Conservation (phyloP, 1,140 invertebrate species). For the Drosophila kanapiae region DNA sequence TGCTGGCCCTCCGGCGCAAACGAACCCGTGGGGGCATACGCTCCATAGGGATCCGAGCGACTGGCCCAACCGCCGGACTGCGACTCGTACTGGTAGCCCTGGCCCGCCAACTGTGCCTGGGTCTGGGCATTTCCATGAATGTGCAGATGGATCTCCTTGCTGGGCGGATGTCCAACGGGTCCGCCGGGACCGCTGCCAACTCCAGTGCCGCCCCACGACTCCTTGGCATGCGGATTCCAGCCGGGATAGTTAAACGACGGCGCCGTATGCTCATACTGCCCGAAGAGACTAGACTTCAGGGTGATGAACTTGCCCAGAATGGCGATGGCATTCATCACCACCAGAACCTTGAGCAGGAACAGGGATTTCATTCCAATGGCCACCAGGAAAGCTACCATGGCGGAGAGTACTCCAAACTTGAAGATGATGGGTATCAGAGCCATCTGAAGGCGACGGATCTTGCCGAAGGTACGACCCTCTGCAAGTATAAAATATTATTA, state of each 20-base stretch:
- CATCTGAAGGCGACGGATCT: slow-evolving; percentile 85
- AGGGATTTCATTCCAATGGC: slow-evolving; percentile 85
- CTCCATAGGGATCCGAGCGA: slow-evolving; percentile 73
- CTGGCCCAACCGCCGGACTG: slow-evolving; percentile 67
- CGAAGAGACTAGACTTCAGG: slow-evolving; percentile 67
- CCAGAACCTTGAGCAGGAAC: slow-evolving; percentile 84
- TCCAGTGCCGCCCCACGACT: slow-evolving; percentile 60
- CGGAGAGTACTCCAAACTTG: slow-evolving; percentile 86
- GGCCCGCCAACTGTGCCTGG: slow-evolving; percentile 58
- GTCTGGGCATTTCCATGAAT: slow-evolving; percentile 75
- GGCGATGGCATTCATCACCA: slow-evolving; percentile 78
- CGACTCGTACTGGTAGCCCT: slow-evolving; percentile 59
- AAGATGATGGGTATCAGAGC: slow-evolving; percentile 86
- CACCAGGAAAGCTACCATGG: slow-evolving; percentile 85
- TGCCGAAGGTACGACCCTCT: slow-evolving; percentile 84
- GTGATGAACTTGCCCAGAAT: slow-evolving; percentile 80
- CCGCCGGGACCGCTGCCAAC: slow-evolving; percentile 6
- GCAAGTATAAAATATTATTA: slow-evolving; percentile 9
- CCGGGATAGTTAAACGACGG: slow-evolving; percentile 70
- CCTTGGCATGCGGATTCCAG: slow-evolving; percentile 71
- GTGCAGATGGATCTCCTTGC: slow-evolving; percentile 82
- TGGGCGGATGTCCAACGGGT: slow-evolving; percentile 50
- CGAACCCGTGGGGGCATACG: slow-evolving; percentile 59
- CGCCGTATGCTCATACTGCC: slow-evolving; percentile 61
- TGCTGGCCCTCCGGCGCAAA: slow-evolving; percentile 26